Conservation (phyloP, 2,113 vertebrate genomes). For the Heterotis niloticus region DNA sequence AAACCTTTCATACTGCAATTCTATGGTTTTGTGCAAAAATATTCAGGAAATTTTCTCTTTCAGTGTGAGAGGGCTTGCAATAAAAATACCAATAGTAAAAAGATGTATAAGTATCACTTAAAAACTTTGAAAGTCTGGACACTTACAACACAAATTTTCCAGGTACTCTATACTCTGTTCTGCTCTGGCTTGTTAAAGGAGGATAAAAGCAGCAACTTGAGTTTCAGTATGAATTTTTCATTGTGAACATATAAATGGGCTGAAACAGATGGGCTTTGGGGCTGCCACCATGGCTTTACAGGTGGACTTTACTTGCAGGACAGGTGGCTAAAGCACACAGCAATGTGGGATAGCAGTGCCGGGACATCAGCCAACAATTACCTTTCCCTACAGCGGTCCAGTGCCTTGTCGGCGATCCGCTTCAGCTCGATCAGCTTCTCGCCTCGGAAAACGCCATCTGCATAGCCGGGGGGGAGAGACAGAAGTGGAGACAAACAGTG, state of each 20-base stretch:
- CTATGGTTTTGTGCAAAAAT: too few relatives aligned
- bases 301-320: slow-evolving; percentile 26
- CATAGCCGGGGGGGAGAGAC: neutral
- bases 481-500: neutral
- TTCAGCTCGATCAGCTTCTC: slow-evolving; percentile 76
- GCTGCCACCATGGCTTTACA: too few relatives aligned
- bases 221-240: slow-evolving; percentile 13
- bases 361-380: slow-evolving; percentile 35
- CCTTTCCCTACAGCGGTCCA: slow-evolving; percentile 67
- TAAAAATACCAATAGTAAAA: neutral
- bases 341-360: slow-evolving; percentile 22
- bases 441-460: slow-evolving; percentile 74
- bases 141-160: too few relatives aligned
- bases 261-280: slow-evolving; percentile 37
- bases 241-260: slow-evolving; percentile 37
- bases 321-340: slow-evolving; percentile 41
- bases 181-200: too few relatives aligned
- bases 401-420: slow-evolving; percentile 66
- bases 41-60: too few relatives aligned
- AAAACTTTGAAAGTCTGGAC: too few relatives aligned
- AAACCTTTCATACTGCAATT: too few relatives aligned
- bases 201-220: too few relatives aligned
- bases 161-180: too few relatives aligned
- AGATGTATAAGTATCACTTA: too few relatives aligned
- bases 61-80: neutral